Base-by-base conservation (phyloP, 2,113 vertebrate genomes). In the Colistium nudipinnis region DNA sequence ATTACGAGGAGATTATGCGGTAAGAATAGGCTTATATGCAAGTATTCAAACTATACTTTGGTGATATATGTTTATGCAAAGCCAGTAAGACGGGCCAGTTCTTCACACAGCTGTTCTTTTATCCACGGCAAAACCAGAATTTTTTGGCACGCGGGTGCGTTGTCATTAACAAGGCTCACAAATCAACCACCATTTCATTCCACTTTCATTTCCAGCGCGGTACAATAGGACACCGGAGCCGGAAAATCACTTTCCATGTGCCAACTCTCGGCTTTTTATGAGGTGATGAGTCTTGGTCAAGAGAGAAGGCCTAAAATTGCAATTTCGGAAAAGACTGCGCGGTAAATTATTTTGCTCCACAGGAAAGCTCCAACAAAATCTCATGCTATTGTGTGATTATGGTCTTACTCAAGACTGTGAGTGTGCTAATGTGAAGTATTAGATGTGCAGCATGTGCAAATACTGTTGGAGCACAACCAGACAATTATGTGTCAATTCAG, bases 91-190 rank as follows among this genome's bases (percentile, higher is more conserved):
- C 47, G 47, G 47, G 28, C 25, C 38, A 44, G n/a, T 22, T 56
- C 78, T 54, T 36, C 56, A 48, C 38, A 64, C 56, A 72, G 31
- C 66, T 62, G 55, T 65, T 68, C 75, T 47, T 79, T 51, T 7
- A 12, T 57, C 52, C 19, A 43, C 6, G 2, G 51, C 39, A 78
- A 49, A 63, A 63, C 54, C 25, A 69, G 31, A 48, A 53, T 24
- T 45, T 49, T 38, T 39, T 14, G 38, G 43, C 25, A 24, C 41
- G 38, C 28, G 31, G 30, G 9, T 20, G 25, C 7, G n/a, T 20
- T 65, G 49, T 72, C 22, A 54, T 30, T 38, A 65, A 52, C 41
- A 55, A 38, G 36, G 41, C 43, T 53, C 74, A 76, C 66, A 76
- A 65, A 81, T 75, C 68, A 79, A 61, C 56, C 47, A 53, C 14